These are phyloP conservation scores for Bellardia pandia DNA, from an alignment of 2,888 invertebrate species.

Conservation along the genomic window DNA sequence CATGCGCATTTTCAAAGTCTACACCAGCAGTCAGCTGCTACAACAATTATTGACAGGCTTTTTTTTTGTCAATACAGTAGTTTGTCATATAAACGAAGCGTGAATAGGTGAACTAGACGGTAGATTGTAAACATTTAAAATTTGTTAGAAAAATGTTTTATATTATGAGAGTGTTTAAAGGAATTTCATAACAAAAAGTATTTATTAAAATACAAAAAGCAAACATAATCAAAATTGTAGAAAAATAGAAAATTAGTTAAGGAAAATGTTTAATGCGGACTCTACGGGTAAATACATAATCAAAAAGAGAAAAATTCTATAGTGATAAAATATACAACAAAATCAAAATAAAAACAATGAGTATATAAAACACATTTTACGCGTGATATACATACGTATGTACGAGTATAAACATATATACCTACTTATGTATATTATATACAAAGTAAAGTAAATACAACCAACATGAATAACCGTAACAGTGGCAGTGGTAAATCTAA, in stretches of 20 bases:
- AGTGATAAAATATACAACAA: not conserved
- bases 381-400: not conserved
- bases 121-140: conserved; percentile 6
- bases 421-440: not conserved
- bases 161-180: conserved; percentile 42
- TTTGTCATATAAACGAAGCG: conserved; percentile 68
- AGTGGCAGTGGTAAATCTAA: conserved; percentile 7
- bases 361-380: conserved; percentile 7
- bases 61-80: conserved; percentile 45
- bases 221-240: conserved; percentile 16
- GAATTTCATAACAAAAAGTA: conserved; percentile 17
- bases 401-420: not conserved
- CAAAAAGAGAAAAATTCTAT: not conserved
- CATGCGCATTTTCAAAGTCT: conserved; percentile 60
- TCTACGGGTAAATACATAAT: not conserved
- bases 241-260: not conserved
- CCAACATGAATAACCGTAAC: not conserved
- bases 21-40: conserved; percentile 64
- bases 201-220: not conserved
- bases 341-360: conserved; percentile 8
- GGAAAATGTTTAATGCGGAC: not conserved
- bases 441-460: not conserved
- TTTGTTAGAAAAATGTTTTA: not conserved
- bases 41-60: conserved; percentile 23
- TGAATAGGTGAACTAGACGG: conserved; percentile 67